phyloP scores from a whole-genome alignment of 2,888 invertebrate species.

The Cyrtodaria siliqua region DNA sequence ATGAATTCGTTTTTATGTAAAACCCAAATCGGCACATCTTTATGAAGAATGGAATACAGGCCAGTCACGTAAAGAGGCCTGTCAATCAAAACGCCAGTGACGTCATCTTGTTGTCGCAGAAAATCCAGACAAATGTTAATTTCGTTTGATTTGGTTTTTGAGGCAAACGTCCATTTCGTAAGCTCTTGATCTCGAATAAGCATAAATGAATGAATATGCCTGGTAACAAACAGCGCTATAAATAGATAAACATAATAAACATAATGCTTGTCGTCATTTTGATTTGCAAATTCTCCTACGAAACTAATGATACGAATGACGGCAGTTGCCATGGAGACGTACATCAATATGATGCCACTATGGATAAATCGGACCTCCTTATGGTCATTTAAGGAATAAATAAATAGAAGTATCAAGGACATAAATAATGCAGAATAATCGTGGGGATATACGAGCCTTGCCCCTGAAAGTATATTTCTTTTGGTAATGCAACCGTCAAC shows the following conservation, averaged over 20 bases:
- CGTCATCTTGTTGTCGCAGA: slow-evolving; percentile 68
- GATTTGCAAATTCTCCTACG: slow-evolving; percentile 16
- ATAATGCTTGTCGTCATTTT: slow-evolving; percentile 36
- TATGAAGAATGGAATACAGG: slow-evolving; percentile 71
- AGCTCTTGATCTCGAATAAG: slow-evolving; percentile 7
- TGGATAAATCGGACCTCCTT: slow-evolving; percentile 79
- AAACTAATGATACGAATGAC: slow-evolving; percentile 18
- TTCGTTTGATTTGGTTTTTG: slow-evolving; percentile 53
- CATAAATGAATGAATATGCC: slow-evolving; percentile 38
- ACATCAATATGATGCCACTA: slow-evolving; percentile 71
- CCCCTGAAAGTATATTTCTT: too few relatives aligned
- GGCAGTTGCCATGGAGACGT: slow-evolving; percentile 59
- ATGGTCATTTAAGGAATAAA: slow-evolving; percentile 73
- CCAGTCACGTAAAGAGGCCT: slow-evolving; percentile 69
- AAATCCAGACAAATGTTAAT: slow-evolving; percentile 71
- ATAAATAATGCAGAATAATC: background rate
- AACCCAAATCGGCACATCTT: slow-evolving; percentile 71
- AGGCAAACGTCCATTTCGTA: slow-evolving; percentile 64
- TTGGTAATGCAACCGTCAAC: too few relatives aligned
- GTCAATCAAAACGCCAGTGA: slow-evolving; percentile 77
- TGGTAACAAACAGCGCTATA: slow-evolving; percentile 36
- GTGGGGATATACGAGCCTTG: background rate
- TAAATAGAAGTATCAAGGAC: slow-evolving; percentile 7
- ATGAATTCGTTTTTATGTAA: slow-evolving; percentile 63
- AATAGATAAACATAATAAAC: slow-evolving; percentile 34